Evolutionary conservation across 1,140 invertebrate genomes (phyloP).

Genomic region (Drosophila sproati): DNA sequence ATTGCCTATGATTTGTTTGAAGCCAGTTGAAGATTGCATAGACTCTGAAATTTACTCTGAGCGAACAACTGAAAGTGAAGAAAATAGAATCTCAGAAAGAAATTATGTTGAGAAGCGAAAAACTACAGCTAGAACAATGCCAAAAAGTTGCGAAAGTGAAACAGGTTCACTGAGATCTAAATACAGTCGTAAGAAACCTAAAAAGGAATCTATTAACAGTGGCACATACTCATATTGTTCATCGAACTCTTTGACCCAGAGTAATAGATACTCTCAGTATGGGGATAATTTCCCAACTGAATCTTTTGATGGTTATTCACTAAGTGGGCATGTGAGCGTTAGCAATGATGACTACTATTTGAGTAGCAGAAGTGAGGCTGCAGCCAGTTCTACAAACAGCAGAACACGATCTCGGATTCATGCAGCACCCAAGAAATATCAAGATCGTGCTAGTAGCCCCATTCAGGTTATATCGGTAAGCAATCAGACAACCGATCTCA

Average conservation of each 20-base stretch:
- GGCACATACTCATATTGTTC: neutral
- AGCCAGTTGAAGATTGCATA: neutral
- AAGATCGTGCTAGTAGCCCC: slow-evolving; percentile 64
- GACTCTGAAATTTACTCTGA: neutral
- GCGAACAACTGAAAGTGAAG: neutral
- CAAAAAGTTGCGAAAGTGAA: neutral
- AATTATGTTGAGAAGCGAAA: neutral
- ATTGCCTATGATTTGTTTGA: neutral
- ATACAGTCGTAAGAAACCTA: neutral
- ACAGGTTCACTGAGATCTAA: neutral
- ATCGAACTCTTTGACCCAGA: neutral
- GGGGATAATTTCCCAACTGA: neutral
- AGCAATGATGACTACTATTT: slow-evolving; percentile 9
- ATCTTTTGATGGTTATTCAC: neutral
- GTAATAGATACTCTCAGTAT: neutral
- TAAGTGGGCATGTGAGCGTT: neutral
- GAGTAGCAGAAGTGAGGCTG: slow-evolving; percentile 13
- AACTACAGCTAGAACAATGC: neutral
- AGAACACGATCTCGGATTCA: slow-evolving; percentile 10
- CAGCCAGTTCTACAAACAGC: neutral
- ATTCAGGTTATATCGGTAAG: slow-evolving; percentile 41
- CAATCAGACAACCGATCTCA: neutral
- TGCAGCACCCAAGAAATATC: slow-evolving; percentile 41
- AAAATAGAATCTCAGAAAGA: neutral
- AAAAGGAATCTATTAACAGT: neutral